Conservation (phyloP, 1,140 invertebrate genomes). For the Drosophila subobscura region DNA sequence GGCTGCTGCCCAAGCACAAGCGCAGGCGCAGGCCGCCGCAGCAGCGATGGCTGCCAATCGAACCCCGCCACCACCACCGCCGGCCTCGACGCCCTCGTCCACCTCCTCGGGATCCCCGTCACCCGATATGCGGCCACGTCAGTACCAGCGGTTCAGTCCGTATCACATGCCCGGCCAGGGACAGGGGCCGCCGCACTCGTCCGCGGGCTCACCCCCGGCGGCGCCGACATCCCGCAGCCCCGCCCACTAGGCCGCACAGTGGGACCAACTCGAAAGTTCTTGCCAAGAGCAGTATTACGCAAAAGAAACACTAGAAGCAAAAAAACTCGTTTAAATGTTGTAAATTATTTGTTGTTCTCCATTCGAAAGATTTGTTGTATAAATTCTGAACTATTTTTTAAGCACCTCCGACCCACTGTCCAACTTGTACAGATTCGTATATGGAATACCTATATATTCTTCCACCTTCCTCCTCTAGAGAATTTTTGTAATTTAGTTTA, state of each 20-base stretch:
- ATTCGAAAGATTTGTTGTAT: slow-evolving; percentile 59
- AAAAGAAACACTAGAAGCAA: slow-evolving; percentile 28
- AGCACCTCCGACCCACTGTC: slow-evolving; percentile 3
- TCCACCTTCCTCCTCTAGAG: slow-evolving; percentile 34
- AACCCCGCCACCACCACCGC: slow-evolving; percentile 77
- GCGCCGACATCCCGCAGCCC: slow-evolving; percentile 68
- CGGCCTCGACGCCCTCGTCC: slow-evolving; percentile 76
- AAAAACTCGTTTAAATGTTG: slow-evolving; percentile 64
- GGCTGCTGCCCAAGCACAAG: slow-evolving; percentile 70
- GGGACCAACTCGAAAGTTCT: slow-evolving; percentile 32
- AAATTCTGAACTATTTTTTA: slow-evolving; percentile 44
- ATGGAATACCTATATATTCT: slow-evolving; percentile 2
- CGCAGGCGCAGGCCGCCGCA: slow-evolving; percentile 66
- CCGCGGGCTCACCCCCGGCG: slow-evolving; percentile 55
- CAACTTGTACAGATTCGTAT: slow-evolving; percentile 60
- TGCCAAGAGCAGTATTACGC: slow-evolving; percentile 73
- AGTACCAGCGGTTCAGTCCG: slow-evolving; percentile 81
- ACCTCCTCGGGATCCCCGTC: slow-evolving; percentile 82
- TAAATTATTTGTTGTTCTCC: slow-evolving; percentile 76
- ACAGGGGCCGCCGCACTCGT: slow-evolving; percentile 32
- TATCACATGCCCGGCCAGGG: slow-evolving; percentile 71
- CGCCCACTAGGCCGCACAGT: slow-evolving; percentile 58
- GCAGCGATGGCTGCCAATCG: slow-evolving; percentile 68
- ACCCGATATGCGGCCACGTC: slow-evolving; percentile 82
- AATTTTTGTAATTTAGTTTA: slow-evolving; percentile 65